Conservation (phyloP, 2,888 invertebrate species). For the Prionchulus punctatus region DNA sequence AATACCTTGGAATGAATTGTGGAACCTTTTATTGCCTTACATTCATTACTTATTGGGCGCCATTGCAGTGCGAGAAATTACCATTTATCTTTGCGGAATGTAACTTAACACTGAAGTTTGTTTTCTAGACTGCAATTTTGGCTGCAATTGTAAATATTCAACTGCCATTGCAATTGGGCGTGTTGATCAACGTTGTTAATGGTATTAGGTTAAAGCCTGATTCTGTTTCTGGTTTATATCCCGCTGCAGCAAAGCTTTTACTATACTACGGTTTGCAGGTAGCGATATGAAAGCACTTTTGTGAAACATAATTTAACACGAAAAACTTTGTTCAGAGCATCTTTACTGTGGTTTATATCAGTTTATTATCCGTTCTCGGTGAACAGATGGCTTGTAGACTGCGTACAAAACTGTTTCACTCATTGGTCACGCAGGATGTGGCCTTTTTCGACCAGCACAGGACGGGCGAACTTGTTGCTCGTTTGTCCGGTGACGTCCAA, state of each 20-base stretch:
- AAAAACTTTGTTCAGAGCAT: constrained; percentile 45
- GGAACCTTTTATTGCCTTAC: too few relatives aligned
- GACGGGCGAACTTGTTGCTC: constrained; percentile 77
- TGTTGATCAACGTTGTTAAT: constrained; percentile 59
- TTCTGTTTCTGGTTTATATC: neutral
- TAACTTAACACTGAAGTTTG: neutral
- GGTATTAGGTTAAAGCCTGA: constrained; percentile 28
- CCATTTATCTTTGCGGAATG: too few relatives aligned
- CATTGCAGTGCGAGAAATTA: too few relatives aligned
- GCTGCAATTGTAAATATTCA: constrained; percentile 66
- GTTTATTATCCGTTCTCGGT: constrained; percentile 65
- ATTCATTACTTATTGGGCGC: too few relatives aligned
- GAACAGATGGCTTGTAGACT: constrained; percentile 67
- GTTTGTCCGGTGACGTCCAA: constrained; percentile 81
- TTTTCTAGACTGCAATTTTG: constrained; percentile 24
- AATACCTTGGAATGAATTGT: too few relatives aligned
- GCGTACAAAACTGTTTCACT: constrained; percentile 60
- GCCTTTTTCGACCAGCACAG: constrained; percentile 74
- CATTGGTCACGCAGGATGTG: constrained; percentile 59
- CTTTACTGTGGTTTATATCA: constrained; percentile 76
- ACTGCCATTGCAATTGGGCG: constrained; percentile 66
- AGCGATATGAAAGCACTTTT: too few relatives aligned
- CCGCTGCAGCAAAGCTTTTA: constrained; percentile 51
- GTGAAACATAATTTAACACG: neutral
- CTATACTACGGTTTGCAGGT: constrained; percentile 59